Conservation (phyloP, 1,140 invertebrate species). For the Bradynema listronoti region DNA sequence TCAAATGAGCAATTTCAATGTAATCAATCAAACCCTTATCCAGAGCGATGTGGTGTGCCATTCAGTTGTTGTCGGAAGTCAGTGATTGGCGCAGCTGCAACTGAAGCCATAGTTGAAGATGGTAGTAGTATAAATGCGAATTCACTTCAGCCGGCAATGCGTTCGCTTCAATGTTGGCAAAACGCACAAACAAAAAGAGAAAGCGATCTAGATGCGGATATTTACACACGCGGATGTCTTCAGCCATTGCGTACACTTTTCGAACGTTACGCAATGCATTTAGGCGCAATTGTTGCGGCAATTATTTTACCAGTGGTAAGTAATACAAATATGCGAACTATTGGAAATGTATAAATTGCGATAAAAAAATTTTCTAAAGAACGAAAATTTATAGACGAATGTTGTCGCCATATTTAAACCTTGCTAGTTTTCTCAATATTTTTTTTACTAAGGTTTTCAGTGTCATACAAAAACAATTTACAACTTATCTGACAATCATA, state of each 20-base stretch:
- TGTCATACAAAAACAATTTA: no score
- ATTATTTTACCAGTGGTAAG: constrained; percentile 54
- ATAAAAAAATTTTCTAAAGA: no score
- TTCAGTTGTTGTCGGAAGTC: constrained; percentile 51
- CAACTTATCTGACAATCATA: no score
- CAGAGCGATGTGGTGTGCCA: constrained; percentile 55
- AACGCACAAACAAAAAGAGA: constrained; percentile 54
- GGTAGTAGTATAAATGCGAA: constrained; percentile 22
- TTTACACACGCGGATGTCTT: constrained; percentile 51
- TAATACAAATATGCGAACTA: background rate
- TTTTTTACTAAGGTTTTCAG: no score
- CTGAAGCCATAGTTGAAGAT: no score
- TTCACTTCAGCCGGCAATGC: constrained; percentile 51
- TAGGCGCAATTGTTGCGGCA: constrained; percentile 47
- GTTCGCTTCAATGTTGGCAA: constrained; percentile 55
- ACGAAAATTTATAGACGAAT: no score
- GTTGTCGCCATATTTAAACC: no score
- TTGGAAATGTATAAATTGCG: background rate
- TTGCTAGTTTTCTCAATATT: no score
- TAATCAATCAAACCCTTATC: constrained; percentile 53
- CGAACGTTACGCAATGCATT: constrained; percentile 50
- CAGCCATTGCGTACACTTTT: constrained; percentile 47
- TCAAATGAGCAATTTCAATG: constrained; percentile 55
- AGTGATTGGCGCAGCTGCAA: constrained; percentile 51
- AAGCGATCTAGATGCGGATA: constrained; percentile 50